phyloP scores from a whole-genome alignment of 2,888 invertebrate genomes.

The Synergus itoensis region DNA sequence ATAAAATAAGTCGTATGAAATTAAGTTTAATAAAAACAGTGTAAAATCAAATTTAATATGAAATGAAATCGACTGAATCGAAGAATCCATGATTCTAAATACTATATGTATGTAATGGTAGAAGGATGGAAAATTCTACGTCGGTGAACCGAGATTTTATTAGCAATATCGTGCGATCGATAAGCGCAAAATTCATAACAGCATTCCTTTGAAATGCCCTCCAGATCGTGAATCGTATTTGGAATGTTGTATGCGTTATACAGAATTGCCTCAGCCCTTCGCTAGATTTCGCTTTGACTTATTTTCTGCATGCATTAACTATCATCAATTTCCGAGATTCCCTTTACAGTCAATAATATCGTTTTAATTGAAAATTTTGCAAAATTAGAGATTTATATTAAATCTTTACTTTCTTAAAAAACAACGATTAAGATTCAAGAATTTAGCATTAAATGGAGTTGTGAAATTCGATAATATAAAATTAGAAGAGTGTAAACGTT shows the following conservation, averaged over 20 bases:
- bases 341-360: neutral
- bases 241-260: neutral
- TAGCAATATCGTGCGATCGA: constrained; percentile 35
- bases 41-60: constrained; percentile 23
- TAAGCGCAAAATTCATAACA: constrained; percentile 34
- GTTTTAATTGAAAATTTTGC: neutral
- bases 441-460: neutral
- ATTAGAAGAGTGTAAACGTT: neutral
- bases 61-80: constrained; percentile 17
- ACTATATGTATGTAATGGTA: neutral
- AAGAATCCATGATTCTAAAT: constrained; percentile 1
- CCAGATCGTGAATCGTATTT: constrained; percentile 38
- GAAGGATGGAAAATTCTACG: constrained; percentile 1
- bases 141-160: constrained; percentile 35
- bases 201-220: constrained; percentile 40
- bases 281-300: constrained; percentile 6
- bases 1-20: neutral
- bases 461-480: neutral
- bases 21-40: neutral
- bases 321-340: neutral
- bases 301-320: constrained; percentile 3
- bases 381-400: neutral
- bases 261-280: constrained; percentile 10
- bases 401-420: neutral
- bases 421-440: neutral